Evolutionary conservation across 2,113 vertebrate genomes (phyloP).

Genomic region (Butastur rufipennis): DNA sequence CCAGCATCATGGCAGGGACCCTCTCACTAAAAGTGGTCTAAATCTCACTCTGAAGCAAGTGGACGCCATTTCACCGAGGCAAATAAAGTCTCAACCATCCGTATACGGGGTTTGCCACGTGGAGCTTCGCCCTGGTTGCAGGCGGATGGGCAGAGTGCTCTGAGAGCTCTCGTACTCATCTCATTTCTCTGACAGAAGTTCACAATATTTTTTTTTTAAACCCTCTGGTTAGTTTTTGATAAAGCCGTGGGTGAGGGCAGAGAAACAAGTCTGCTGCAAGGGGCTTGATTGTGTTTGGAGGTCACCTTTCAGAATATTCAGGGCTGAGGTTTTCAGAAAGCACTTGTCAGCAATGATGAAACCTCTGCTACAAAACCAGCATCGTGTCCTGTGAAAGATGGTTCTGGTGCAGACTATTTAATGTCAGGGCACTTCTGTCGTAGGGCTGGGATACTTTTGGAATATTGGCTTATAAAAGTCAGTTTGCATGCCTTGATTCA

Average conservation of each 20-base stretch:
- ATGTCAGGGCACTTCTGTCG: background rate
- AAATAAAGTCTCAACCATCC: background rate
- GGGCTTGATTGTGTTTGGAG: background rate
- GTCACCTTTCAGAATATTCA: background rate
- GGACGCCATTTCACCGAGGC: background rate
- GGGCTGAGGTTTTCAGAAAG: background rate
- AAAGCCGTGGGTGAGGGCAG: background rate
- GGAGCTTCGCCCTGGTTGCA: background rate
- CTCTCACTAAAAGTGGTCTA: background rate
- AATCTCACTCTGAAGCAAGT: background rate
- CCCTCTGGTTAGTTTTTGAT: background rate
- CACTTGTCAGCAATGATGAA: background rate
- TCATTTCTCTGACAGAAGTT: background rate
- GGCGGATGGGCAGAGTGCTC: background rate
- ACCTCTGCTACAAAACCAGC: background rate
- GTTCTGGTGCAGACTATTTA: background rate
- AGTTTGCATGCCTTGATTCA: background rate
- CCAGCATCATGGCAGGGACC: background rate
- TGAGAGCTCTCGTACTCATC: background rate
- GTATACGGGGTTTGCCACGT: fast-evolving
- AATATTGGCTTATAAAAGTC: background rate
- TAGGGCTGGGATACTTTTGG: background rate
- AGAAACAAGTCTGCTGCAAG: background rate
- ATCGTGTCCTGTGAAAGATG: background rate
- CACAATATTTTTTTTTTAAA: background rate